Conservation (phyloP, 2,113 vertebrate species). For the Chlorodrepanis virens region DNA sequence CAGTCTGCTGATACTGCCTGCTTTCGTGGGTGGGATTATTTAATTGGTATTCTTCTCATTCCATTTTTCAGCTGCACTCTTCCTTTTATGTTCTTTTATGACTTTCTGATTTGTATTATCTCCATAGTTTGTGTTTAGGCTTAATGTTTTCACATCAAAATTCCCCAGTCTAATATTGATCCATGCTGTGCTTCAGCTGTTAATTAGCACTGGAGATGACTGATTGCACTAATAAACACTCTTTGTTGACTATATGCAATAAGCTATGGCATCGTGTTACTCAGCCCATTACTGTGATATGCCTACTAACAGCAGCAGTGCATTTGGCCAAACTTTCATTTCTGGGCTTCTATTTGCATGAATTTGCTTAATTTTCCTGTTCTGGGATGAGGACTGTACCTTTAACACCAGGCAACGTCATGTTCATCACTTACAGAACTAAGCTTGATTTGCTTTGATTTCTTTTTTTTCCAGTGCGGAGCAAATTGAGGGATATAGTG, state of each 20-base stretch:
- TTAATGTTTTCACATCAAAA: neutral
- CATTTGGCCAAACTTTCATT: neutral
- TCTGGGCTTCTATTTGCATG: slow-evolving; percentile 52
- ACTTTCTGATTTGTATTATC: neutral
- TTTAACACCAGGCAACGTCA: neutral
- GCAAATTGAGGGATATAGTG: slow-evolving; percentile 87
- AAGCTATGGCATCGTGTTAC: neutral
- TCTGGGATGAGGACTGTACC: slow-evolving; percentile 2
- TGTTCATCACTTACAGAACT: neutral
- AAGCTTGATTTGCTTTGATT: slow-evolving; percentile 47
- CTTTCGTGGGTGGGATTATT: neutral
- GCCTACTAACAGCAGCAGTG: slow-evolving; percentile 6
- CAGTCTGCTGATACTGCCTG: neutral
- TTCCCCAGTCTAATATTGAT: neutral
- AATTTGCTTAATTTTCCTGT: slow-evolving; percentile 18
- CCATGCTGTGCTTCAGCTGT: neutral
- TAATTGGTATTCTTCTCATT: neutral
- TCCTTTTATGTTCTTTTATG: neutral
- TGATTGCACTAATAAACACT: neutral
- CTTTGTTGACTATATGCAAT: neutral
- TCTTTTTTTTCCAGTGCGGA: slow-evolving; percentile 82
- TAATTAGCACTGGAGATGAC: neutral
- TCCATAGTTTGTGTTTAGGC: neutral
- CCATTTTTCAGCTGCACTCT: neutral
- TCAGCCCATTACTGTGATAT: neutral